phyloP scores from a whole-genome alignment of 2,797 vertebrate genomes.

The Poecilia velifera region DNA sequence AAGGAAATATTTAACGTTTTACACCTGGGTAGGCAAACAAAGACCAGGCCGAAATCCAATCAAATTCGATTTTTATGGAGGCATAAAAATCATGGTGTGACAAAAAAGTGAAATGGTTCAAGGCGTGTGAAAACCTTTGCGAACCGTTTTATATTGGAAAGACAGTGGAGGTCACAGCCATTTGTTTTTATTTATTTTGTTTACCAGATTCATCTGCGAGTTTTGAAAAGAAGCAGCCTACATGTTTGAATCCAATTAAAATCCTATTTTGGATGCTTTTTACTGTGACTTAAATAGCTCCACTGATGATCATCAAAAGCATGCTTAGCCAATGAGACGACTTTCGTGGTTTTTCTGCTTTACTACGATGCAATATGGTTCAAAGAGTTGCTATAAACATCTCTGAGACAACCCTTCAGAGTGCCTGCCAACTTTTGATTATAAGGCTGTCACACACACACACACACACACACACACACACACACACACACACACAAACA shows the following conservation, averaged over 20 bases:
- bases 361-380: constrained; percentile 29
- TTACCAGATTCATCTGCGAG: constrained; percentile 14
- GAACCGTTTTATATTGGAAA: neutral
- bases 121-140: neutral
- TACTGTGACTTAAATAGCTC: constrained; percentile 26
- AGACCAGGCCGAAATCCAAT: neutral
- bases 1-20: neutral
- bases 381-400: constrained; percentile 63
- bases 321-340: constrained; percentile 21
- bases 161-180: constrained; percentile 2
- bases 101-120: neutral
- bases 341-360: neutral
- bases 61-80: neutral
- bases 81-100: neutral
- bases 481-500: constrained; percentile 19
- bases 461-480: constrained; percentile 19
- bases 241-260: constrained; percentile 39
- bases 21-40: neutral
- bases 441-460: constrained; percentile 40
- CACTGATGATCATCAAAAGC: constrained; percentile 25
- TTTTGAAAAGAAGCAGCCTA: constrained; percentile 11
- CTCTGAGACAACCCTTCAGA: constrained; percentile 44
- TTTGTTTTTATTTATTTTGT: constrained; percentile 21
- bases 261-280: constrained; percentile 35
- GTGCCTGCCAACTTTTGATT: constrained; percentile 63